Evolutionary conservation across 2,113 vertebrate species (phyloP), one percentile per base, ranked within the genome.

Genomic region (Heterocephalus glaber): DNA sequence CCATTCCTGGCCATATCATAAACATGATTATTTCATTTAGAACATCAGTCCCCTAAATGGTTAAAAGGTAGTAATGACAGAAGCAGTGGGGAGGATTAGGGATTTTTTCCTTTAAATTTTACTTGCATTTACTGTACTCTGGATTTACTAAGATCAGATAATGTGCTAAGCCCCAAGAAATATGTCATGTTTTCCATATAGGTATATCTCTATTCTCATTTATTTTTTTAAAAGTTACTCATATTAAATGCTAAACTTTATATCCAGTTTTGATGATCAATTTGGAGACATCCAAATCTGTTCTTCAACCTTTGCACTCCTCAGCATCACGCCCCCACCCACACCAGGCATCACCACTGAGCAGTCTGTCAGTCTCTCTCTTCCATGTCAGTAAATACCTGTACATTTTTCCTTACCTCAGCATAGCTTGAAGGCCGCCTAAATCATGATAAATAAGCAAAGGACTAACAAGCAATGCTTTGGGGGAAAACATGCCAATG

Each of bases 281-380:
- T 88, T 87, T 63, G 30, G 38, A 87, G 33, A 61, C 19, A 41
- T 49, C 10, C 9, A 35, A 66, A 26, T 1, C 49, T 14, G 28
- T 68, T 33, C 47, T 17, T 33, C 28, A 65, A 38, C 3, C 20
- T 74, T 1, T 66, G 22, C 14, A 19, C 2, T 70, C 3, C 17
- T 33, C 33, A 38, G 13, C 2, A n/a, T 33, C 33, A 92, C 33
- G 81, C 24, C 12, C 2, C n/a, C n/a, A n/a, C n/a, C n/a, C n/a
- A n/a, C n/a, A n/a, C n/a, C 0, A 10, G 10, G 22, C 4, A 24
- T n/a, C 13, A n/a, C 5, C 2, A 22, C 16, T 13, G 33, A 33
- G 2, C 2, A 91, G 30, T 44, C 3, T 22, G 5, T 9, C 26
- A 14, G 56, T 20, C 2, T 47, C 26, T 60, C 20, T 82, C 17